phyloP scores from a whole-genome alignment of 2,113 vertebrate genomes.

The Heterochromis multidens region DNA sequence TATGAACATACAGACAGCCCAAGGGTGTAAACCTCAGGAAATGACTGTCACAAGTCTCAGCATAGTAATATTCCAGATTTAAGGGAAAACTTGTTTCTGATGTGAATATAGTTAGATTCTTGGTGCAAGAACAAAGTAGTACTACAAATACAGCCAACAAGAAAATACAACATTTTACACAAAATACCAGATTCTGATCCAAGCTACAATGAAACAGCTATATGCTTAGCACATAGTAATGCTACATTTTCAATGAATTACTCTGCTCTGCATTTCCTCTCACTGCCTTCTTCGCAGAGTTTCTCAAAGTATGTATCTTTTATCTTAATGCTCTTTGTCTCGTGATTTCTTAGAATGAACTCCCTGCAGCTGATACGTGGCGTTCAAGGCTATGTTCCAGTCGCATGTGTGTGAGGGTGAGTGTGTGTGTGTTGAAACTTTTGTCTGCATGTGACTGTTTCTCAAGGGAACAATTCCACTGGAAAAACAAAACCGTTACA shows the following conservation, averaged over 20 bases:
- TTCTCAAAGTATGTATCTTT: slow-evolving; percentile 18
- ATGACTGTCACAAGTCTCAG: neutral
- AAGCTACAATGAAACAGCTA: neutral
- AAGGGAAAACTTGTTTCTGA: neutral
- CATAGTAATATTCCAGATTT: neutral
- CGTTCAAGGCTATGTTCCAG: slow-evolving; percentile 28
- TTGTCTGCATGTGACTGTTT: slow-evolving; percentile 38
- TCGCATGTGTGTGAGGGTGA: neutral
- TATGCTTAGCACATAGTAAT: neutral
- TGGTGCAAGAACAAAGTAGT: neutral
- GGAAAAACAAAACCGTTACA: neutral
- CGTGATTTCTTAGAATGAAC: slow-evolving; percentile 6
- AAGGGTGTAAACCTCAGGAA: neutral
- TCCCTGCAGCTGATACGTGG: slow-evolving; percentile 11
- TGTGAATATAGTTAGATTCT: neutral
- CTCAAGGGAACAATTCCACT: slow-evolving; percentile 24
- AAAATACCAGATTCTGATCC: neutral
- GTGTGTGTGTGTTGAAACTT: neutral
- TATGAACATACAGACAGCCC: neutral
- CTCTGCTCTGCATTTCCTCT: neutral
- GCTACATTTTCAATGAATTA: neutral
- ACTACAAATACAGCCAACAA: neutral
- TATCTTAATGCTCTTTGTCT: slow-evolving; percentile 24
- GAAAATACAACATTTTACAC: neutral
- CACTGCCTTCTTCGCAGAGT: neutral